phyloP scores from a whole-genome alignment of 1,140 invertebrate species.

The Acromyrmex heyeri region DNA sequence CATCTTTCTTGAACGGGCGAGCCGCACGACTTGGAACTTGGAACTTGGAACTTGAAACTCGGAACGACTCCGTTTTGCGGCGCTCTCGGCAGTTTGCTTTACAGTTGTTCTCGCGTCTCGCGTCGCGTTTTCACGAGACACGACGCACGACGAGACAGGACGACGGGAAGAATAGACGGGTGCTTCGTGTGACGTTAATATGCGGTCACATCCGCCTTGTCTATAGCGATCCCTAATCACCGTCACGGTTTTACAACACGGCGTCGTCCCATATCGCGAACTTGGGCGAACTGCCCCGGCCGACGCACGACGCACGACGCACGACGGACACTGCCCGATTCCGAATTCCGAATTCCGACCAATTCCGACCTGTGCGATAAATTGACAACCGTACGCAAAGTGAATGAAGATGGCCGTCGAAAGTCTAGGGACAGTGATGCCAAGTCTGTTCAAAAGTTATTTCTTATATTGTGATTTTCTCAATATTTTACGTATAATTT shows the following conservation, averaged over 20 bases:
- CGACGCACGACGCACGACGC: neutral
- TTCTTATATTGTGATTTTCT: too few species aligned
- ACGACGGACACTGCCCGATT: conserved; percentile 65
- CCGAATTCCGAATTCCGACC: conserved; percentile 70
- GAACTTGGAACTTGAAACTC: conserved; percentile 26
- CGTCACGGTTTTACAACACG: conserved; percentile 33
- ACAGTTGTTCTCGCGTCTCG: conserved; percentile 16
- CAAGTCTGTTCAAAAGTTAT: neutral
- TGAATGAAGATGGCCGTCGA: conserved; percentile 78
- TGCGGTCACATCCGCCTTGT: neutral
- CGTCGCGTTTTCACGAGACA: conserved; percentile 1
- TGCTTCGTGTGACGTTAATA: neutral
- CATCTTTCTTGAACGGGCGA: conserved; percentile 64
- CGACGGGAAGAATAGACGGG: neutral
- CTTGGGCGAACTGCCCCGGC: conserved; percentile 33
- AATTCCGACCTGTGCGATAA: conserved; percentile 69
- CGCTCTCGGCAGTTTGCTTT: conserved; percentile 37
- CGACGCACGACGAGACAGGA: neutral
- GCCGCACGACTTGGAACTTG: conserved; percentile 39
- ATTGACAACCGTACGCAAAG: conserved; percentile 80
- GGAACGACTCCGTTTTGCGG: conserved; percentile 18
- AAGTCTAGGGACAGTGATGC: conserved; percentile 68
- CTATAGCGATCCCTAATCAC: neutral
- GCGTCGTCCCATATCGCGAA: conserved; percentile 71
- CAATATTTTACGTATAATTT: too few species aligned